Base-by-base conservation (phyloP, 1,140 invertebrate species). In the Dendroctonus valens region DNA sequence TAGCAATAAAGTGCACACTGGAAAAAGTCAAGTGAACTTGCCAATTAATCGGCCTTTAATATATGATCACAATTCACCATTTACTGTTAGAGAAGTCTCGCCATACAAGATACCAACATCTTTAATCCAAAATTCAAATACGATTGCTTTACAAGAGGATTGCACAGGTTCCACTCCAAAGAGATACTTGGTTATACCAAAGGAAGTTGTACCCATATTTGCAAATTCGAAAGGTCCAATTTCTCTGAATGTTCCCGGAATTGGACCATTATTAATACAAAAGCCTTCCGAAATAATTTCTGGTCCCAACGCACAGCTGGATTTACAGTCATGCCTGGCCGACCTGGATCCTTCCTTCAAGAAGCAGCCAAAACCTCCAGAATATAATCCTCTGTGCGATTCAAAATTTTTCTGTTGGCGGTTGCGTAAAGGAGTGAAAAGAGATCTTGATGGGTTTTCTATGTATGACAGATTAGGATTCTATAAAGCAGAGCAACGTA, bases 321-420 rank as follows among this genome's bases (percentile, higher is more conserved):
- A 26, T 41, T 58, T 7, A 12, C 38, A 58, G 40, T 41, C 38
- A 14, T 12, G 11, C 11, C n/a, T 38, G 39, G 15, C 5, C 4
- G 15, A 39, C 54, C 42, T 41, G 40, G 42, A 57, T 41, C 12
- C 8, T 14, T 26, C 37, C 50, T 52, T 52, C 41, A 53, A 44
- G 26, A 42, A 44, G 37, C 3, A n/a, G 14, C 9, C 42, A 42
- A 37, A 53, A 26, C 40, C 60, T 37, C 39, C 39, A 2, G 6
- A 4, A 6, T 63, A 54, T 46, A 41, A 63, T 12, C 60, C 60
- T 12, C 38, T 64, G n/a, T 39, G 41, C n/a, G 67, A 63, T 41
- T 39, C 44, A 39, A 68, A 59, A 26, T 68, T 49, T 41, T 6
- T 38, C 14, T 66, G 63, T 58, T 69, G 68, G 68, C 14, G 39